Base-by-base conservation (phyloP, 2,888 invertebrate species). In the Neria commutata region DNA sequence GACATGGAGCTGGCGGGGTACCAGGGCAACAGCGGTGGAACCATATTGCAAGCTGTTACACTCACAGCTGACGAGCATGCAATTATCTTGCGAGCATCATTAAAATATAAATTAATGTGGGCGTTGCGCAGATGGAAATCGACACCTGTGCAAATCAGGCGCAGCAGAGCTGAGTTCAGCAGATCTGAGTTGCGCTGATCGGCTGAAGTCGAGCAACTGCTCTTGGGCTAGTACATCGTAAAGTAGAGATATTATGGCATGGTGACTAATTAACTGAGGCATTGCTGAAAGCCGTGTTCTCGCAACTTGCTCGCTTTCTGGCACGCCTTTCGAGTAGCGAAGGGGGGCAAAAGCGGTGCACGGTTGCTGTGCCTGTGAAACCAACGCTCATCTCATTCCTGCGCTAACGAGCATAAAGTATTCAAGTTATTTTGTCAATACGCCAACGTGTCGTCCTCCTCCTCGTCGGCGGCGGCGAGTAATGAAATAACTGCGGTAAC, bases 91-190 rank as follows among this genome's bases (percentile, higher is more conserved):
- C n/a, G 14, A 29, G 21, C 42, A 5, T 42, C 42, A 42, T 42
- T 37, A 6, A 37, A 37, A 37, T 37, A 37, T 4, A 37, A 37
- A 6, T 37, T 42, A 42, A 42, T 42, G 42, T 42, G 42, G 42
- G 42, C 42, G 42, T 42, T 42, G 16, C n/a, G 37, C 37, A 8
- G n/a, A 42, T 42, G 42, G 14, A 42, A 42, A 42, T 17, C 42
- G 42, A 42, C 42, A 42, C 42, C 42, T 42, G 42, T 14, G 21
- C n/a, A 42, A 21, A 21, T 17, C 8, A 14, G 4, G 42, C 42
- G 21, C 5, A 37, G 10, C n/a, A 14, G n/a, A n/a, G n/a, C n/a
- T n/a, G n/a, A n/a, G n/a, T n/a, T n/a, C n/a, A n/a, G n/a, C n/a
- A n/a, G n/a, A n/a, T n/a, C n/a, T n/a, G n/a, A n/a, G n/a, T n/a